phyloP scores from a whole-genome alignment of 2,888 invertebrate species.

The Napeogenes sylphis region DNA sequence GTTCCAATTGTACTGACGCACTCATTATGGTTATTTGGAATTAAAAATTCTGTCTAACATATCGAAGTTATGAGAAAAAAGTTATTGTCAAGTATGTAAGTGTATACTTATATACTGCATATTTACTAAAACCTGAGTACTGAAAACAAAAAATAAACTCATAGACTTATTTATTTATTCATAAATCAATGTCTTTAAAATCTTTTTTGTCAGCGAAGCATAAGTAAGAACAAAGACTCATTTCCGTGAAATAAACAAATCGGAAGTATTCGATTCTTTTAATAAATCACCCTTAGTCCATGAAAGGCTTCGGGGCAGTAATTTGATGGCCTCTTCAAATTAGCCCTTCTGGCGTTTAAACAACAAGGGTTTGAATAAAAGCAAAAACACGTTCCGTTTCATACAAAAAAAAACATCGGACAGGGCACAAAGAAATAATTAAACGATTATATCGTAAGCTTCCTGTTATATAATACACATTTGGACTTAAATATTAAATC shows the following conservation, averaged over 20 bases:
- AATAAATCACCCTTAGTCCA: slow-evolving; percentile 47
- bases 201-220: slow-evolving; percentile 15
- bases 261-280: slow-evolving; percentile 38
- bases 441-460: slow-evolving; percentile 5
- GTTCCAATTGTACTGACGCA: slow-evolving; percentile 13
- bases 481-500: no score
- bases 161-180: background rate
- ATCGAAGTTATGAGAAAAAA: no score
- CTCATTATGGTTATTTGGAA: background rate
- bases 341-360: slow-evolving; percentile 47
- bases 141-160: background rate
- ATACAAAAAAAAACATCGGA: slow-evolving; percentile 34
- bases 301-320: slow-evolving; percentile 46
- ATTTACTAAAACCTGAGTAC: no score
- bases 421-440: slow-evolving; percentile 21
- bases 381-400: slow-evolving; percentile 36
- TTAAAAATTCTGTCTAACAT: no score
- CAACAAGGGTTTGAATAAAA: slow-evolving; percentile 49
- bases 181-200: slow-evolving; percentile 10
- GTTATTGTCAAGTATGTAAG: no score
- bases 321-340: slow-evolving; percentile 55
- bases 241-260: slow-evolving; percentile 32
- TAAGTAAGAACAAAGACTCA: slow-evolving; percentile 25
- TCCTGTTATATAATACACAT: background rate
- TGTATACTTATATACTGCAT: no score